A percentile compares a stretch with the other conserved stretches of the same genome.
These are phyloP conservation scores for Acyrthosiphon pisum DNA, from an alignment of 1,140 invertebrate species.

Conservation along the genomic window DNA sequence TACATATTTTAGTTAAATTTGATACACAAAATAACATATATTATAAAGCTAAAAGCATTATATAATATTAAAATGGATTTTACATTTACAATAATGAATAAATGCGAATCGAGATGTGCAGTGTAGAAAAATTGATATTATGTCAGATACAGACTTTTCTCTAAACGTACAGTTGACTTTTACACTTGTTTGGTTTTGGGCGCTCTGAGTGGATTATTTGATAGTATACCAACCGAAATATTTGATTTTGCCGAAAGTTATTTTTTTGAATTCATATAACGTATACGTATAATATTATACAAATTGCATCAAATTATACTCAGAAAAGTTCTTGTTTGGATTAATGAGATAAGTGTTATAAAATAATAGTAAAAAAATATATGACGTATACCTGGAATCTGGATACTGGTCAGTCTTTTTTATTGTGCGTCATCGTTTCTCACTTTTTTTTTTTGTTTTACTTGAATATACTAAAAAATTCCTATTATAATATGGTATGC, in stretches of 20 bases:
- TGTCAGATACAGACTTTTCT: not conserved
- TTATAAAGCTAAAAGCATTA: not conserved
- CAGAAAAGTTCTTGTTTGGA: not conserved
- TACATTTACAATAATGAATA: not conserved
- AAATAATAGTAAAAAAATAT: not conserved
- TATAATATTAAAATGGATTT: not conserved
- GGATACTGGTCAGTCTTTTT: not conserved
- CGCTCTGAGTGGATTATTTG: not conserved
- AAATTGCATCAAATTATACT: not conserved
- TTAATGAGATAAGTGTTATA: not conserved
- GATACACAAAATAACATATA: no score
- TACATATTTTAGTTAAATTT: not conserved
- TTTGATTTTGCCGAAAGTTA: not conserved
- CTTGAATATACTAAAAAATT: not conserved
- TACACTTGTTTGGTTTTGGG: not conserved
- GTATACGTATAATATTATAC: not conserved
- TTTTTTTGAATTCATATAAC: not conserved
- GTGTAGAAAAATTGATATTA: not conserved
- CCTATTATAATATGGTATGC: not conserved
- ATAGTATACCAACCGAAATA: not conserved
- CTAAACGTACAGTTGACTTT: not conserved
- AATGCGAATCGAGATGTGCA: not conserved
- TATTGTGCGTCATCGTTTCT: not conserved
- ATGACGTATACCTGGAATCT: not conserved
- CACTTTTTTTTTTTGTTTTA: not conserved